These are phyloP conservation scores for Strigamia transsilvanica DNA, from an alignment of 2,888 invertebrate genomes.

Conservation along the genomic window DNA sequence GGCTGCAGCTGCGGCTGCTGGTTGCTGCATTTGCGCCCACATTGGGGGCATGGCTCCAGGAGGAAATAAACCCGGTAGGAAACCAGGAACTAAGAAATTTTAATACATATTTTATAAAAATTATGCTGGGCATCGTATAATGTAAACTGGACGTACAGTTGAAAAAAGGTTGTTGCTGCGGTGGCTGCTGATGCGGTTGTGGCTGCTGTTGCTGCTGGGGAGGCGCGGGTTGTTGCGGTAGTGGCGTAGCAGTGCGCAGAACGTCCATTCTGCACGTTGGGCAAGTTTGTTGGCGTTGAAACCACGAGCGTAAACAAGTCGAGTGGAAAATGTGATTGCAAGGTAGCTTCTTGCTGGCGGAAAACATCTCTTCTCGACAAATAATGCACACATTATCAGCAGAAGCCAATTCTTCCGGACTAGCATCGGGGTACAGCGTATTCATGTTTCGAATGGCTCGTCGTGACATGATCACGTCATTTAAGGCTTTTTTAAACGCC, in stretches of 20 bases:
- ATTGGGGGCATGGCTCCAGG: conserved; percentile 5
- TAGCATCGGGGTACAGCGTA: conserved; percentile 95
- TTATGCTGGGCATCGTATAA: neutral
- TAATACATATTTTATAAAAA: neutral
- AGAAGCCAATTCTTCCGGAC: conserved; percentile 85
- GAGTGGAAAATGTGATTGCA: conserved; percentile 99
- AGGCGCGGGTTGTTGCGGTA: conserved; percentile 65
- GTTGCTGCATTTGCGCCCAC: conserved; percentile 34
- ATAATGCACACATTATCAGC: conserved; percentile 99
- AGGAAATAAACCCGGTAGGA: conserved; percentile 50
- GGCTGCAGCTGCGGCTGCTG: neutral
- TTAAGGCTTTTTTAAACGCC: conserved; percentile 96
- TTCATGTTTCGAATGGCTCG: conserved; percentile 98
- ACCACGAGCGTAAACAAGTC: conserved; percentile 97
- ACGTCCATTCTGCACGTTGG: conserved; percentile 97
- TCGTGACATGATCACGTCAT: conserved; percentile 95
- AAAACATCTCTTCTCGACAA: conserved; percentile 87
- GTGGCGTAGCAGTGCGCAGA: conserved; percentile 65
- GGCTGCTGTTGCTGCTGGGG: conserved; percentile 56
- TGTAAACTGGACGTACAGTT: neutral
- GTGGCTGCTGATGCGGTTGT: conserved; percentile 29
- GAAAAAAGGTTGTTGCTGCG: conserved; percentile 11
- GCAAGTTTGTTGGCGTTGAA: conserved; percentile 99
- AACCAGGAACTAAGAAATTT: neutral
- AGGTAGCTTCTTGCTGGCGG: conserved; percentile 91